A percentile compares a stretch with the other conserved stretches of the same genome.
Conservation (phyloP, 2,113 vertebrate species). For the Notothenia rossii region DNA sequence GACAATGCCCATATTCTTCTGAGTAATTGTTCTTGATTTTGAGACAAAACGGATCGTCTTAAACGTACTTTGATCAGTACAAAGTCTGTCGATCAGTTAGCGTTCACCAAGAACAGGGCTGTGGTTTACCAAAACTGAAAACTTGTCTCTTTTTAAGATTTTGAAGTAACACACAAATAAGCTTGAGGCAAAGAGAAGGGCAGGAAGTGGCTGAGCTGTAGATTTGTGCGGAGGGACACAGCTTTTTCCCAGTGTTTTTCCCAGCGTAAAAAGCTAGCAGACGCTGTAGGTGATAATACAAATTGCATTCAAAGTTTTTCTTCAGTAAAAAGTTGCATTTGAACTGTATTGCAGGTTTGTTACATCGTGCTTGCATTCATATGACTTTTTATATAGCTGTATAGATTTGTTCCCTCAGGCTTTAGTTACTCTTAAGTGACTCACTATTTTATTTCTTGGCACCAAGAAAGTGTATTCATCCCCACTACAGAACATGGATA, state of each 20-base stretch:
- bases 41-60: not conserved
- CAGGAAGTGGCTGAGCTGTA: conserved; percentile 10
- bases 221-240: conserved; percentile 6
- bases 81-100: not conserved
- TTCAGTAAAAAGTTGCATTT: conserved; percentile 18
- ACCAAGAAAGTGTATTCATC: conserved; percentile 3
- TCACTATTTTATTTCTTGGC: conserved; percentile 31
- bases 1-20: not conserved
- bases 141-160: not conserved
- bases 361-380: not conserved
- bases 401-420: conserved; percentile 19
- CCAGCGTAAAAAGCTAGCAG: conserved; percentile 12
- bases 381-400: conserved; percentile 28
- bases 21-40: not conserved
- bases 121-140: not conserved
- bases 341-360: conserved; percentile 10
- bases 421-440: conserved; percentile 17
- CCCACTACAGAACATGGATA: conserved; percentile 1
- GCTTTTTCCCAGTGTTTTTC: not conserved
- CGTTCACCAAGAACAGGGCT: not conserved
- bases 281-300: conserved; percentile 22
- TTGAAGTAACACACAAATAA: conserved; percentile 13
- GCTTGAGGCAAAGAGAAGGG: conserved; percentile 9
- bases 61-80: not conserved
- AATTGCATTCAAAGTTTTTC: conserved; percentile 3